Percentiles rank a stretch among this genome's conserved stretches.
These are phyloP conservation scores for Solenopsis fugax DNA, from an alignment of 1,140 invertebrate genomes.

Conservation along the genomic window DNA sequence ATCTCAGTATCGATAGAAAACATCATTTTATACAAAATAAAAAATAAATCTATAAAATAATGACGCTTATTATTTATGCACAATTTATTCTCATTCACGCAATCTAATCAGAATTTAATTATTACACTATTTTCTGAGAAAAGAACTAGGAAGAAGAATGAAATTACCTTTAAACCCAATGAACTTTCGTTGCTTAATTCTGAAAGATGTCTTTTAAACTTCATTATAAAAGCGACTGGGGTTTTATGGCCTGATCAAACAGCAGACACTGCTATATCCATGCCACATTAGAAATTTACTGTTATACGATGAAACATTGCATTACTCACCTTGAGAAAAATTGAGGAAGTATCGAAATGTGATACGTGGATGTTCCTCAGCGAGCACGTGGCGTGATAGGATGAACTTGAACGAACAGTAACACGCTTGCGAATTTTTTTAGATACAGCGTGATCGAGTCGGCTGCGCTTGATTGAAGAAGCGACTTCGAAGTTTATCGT, in stretches of 20 bases:
- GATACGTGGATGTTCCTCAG: not conserved
- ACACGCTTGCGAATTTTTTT: not conserved
- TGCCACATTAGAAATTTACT: not conserved
- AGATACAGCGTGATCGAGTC: not conserved
- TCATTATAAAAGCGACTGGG: not conserved
- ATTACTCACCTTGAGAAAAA: conserved; percentile 12
- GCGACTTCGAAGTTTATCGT: not conserved
- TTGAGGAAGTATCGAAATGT: not conserved
- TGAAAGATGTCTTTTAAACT: not conserved
- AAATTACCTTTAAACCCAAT: not conserved
- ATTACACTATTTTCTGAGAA: not conserved
- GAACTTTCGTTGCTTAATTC: not conserved
- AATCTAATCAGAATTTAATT: conserved; percentile 1
- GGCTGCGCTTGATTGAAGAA: conserved; percentile 33
- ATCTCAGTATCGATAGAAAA: not conserved
- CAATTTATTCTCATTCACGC: not conserved
- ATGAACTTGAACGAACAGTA: not conserved
- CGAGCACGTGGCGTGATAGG: not conserved
- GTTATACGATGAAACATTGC: not conserved
- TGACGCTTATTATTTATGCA: not conserved
- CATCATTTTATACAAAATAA: not conserved
- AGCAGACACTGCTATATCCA: not conserved
- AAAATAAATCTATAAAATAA: not conserved
- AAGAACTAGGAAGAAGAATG: not conserved
- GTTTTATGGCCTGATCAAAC: not conserved